Conservation (phyloP, 2,113 vertebrate species). For the Centropristis striata region DNA sequence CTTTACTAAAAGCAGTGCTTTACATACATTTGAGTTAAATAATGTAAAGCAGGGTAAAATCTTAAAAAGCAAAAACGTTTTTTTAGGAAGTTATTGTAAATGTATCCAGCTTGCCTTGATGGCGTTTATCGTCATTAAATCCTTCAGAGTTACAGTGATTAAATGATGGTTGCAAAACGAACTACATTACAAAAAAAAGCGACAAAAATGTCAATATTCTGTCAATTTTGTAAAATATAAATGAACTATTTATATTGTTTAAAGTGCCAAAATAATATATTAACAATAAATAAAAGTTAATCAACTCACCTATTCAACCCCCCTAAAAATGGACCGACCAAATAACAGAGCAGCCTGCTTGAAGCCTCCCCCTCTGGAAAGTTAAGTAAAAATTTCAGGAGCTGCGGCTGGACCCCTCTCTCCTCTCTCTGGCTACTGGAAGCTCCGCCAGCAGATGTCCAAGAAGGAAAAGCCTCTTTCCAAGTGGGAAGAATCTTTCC, state of each 20-base stretch:
- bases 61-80: background rate
- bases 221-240: background rate
- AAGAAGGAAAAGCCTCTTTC: constrained; percentile 86
- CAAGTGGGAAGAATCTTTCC: constrained; percentile 93
- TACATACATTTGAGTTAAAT: background rate
- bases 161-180: background rate
- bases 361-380: constrained; percentile 60
- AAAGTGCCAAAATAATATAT: background rate
- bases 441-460: constrained; percentile 82
- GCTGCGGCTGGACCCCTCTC: constrained; percentile 67
- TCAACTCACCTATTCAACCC: constrained; percentile 66
- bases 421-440: constrained; percentile 73
- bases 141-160: background rate
- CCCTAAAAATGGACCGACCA: constrained; percentile 38
- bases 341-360: constrained; percentile 45
- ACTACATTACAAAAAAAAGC: background rate
- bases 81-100: background rate
- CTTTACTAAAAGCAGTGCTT: background rate
- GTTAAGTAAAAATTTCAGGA: constrained; percentile 57
- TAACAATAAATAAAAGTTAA: background rate
- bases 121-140: too few species aligned
- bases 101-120: background rate
- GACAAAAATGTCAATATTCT: fast-evolving
- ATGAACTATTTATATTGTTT: background rate
- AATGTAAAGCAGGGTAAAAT: background rate